Percentiles rank a stretch among this genome's conserved stretches.
Evolutionary conservation across 2,113 vertebrate genomes (phyloP).

Genomic region (Chaetorhynchus papuensis): DNA sequence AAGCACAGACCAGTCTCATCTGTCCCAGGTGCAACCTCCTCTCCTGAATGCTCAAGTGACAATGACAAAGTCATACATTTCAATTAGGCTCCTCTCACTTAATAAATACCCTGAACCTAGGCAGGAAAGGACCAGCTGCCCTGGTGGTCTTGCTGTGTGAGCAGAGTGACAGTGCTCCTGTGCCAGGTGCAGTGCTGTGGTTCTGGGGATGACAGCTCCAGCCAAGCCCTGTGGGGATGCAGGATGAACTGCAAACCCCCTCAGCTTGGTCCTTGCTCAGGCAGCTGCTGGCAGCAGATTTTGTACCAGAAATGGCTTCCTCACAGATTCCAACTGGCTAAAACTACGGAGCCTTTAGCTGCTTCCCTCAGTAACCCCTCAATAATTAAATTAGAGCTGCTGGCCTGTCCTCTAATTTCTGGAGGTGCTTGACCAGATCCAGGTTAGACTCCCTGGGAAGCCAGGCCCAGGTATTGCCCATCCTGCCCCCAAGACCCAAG

Average conservation of each 20-base stretch:
- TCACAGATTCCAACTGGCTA: neutral
- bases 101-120: neutral
- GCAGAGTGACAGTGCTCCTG: neutral
- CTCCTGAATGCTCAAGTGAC: neutral
- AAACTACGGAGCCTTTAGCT: neutral
- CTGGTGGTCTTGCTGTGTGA: neutral
- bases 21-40: neutral
- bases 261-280: neutral
- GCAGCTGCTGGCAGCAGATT: neutral
- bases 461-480: neutral
- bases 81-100: neutral
- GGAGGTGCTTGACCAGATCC: neutral
- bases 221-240: neutral
- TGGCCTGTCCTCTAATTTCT: neutral
- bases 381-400: neutral
- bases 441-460: neutral
- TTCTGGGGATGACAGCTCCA: neutral
- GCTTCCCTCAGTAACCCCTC: neutral
- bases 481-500: rapidly evolving
- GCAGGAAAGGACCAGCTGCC: neutral
- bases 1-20: neutral
- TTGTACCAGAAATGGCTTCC: neutral
- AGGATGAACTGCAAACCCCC: neutral
- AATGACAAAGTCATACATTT: neutral
- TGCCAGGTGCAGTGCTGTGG: neutral